phyloP scores from a whole-genome alignment of 2,113 vertebrate species.

The Misgurnus anguillicaudatus region DNA sequence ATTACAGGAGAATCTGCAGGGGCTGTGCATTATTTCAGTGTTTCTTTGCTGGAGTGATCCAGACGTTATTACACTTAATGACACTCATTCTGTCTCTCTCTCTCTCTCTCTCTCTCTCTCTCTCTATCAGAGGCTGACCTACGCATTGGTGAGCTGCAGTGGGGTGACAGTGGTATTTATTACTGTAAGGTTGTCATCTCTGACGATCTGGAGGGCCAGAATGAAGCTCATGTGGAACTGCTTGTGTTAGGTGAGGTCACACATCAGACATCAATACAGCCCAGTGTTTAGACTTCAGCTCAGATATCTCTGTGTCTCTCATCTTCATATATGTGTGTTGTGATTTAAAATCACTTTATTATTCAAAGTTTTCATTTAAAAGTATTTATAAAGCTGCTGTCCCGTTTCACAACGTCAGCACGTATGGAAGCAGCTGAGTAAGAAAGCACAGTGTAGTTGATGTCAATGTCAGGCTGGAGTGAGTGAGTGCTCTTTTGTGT shows the following conservation, averaged over 20 bases:
- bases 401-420: too few species aligned
- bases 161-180: conserved; percentile 98
- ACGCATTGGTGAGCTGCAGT: conserved; percentile 90
- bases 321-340: too few species aligned
- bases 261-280: not conserved
- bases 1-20: not conserved
- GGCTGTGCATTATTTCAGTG: not conserved
- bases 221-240: conserved; percentile 88
- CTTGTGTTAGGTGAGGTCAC: conserved; percentile 87
- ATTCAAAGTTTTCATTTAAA: too few species aligned
- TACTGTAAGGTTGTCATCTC: conserved; percentile 91
- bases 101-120: conserved; percentile 27
- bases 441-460: not conserved
- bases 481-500: not conserved
- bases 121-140: conserved; percentile 85
- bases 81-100: not conserved
- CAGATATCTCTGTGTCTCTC: too few species aligned
- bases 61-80: not conserved
- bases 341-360: too few species aligned
- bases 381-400: too few species aligned
- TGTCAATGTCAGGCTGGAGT: too few species aligned
- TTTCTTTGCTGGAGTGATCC: not conserved
- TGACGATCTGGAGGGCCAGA: conserved; percentile 91
- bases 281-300: too few species aligned
- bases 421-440: not conserved